These are phyloP conservation scores for Aptenodytes forsteri DNA, from an alignment of 2,113 vertebrate species.

Conservation along the genomic window DNA sequence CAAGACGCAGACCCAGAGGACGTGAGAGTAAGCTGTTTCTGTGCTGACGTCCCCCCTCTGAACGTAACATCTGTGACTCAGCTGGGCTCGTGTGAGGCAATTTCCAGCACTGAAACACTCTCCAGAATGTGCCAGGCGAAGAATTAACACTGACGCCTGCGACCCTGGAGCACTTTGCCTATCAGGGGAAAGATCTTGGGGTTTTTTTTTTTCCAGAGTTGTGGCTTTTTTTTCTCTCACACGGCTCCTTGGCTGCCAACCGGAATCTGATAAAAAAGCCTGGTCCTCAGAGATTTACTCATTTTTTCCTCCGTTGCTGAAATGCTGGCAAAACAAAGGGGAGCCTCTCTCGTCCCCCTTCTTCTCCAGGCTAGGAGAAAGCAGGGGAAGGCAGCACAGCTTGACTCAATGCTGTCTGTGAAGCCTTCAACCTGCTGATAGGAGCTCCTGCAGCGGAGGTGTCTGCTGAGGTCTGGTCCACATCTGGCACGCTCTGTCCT, in stretches of 20 bases:
- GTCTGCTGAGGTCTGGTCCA: not conserved
- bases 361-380: not conserved
- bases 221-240: not conserved
- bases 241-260: not conserved
- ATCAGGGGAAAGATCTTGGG: not conserved
- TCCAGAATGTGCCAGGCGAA: not conserved
- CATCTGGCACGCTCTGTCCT: not conserved
- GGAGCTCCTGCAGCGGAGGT: not conserved
- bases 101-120: not conserved
- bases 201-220: not conserved
- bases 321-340: not conserved
- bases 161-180: not conserved
- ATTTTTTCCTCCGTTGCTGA: not conserved
- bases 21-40: not conserved
- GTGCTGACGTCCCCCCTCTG: not conserved
- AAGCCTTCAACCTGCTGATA: not conserved
- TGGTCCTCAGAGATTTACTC: not conserved
- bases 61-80: not conserved
- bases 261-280: not conserved
- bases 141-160: not conserved
- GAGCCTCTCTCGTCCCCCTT: not conserved
- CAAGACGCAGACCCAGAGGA: not conserved
- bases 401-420: fast-evolving
- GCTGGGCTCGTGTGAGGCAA: not conserved
- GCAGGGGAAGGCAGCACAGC: not conserved